Conservation (phyloP, 2,113 vertebrate species). For the Diphyllodes magnificus region DNA sequence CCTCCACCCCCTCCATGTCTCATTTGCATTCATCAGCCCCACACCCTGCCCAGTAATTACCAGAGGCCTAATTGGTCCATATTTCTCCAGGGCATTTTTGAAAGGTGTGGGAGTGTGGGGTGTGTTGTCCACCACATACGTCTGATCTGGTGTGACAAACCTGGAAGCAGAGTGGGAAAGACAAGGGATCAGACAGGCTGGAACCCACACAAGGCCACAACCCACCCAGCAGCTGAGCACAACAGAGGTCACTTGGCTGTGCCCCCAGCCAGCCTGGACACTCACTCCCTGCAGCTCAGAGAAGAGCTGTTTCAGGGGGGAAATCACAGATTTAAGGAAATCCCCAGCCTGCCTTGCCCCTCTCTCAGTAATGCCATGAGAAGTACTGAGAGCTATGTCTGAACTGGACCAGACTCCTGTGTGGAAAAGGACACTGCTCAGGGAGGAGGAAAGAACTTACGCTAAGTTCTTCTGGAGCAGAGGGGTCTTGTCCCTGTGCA, state of each 20-base stretch:
- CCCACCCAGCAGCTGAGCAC: neutral
- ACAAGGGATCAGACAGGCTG: neutral
- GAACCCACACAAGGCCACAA: neutral
- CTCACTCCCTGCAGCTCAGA: neutral
- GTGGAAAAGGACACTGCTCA: neutral
- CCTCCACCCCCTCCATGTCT: accelerated
- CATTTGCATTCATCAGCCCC: no score
- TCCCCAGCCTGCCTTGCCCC: neutral
- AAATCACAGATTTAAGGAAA: neutral
- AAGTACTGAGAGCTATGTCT: neutral
- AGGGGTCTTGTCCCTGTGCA: slow-evolving; percentile 95
- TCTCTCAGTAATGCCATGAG: neutral
- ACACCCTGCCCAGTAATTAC: slow-evolving; percentile 64
- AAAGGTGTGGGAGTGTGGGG: slow-evolving; percentile 94
- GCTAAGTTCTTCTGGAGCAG: slow-evolving; percentile 85
- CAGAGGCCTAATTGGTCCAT: slow-evolving; percentile 86
- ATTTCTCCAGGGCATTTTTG: slow-evolving; percentile 97
- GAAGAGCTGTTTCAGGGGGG: neutral
- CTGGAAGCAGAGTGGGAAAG: slow-evolving; percentile 54
- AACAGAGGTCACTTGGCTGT: neutral
- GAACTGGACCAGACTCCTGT: neutral
- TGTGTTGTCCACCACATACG: slow-evolving; percentile 81
- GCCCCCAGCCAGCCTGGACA: neutral
- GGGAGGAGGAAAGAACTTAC: slow-evolving; percentile 67
- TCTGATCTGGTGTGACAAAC: slow-evolving; percentile 94